Conservation (phyloP, 2,888 invertebrate genomes). For the Apamea anceps region DNA sequence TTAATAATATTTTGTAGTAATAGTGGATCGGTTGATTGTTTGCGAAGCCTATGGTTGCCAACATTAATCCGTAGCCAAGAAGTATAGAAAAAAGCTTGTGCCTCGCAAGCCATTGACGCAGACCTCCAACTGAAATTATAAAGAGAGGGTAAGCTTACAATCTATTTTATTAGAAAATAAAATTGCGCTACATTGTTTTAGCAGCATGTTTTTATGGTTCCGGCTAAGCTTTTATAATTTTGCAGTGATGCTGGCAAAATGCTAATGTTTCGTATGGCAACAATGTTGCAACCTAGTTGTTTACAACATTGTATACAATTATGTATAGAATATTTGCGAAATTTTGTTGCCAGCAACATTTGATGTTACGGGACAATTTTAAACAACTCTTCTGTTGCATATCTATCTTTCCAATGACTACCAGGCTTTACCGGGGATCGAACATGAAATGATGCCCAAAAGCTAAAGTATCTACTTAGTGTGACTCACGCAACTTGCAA, state of each 20-base stretch:
- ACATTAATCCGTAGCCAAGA: constrained; percentile 91
- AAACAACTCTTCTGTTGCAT: not conserved
- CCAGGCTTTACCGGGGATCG: not conserved
- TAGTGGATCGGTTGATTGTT: constrained; percentile 92
- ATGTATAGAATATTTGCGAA: not conserved
- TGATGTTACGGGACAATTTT: not conserved
- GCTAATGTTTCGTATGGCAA: not conserved
- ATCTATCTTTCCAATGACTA: not conserved
- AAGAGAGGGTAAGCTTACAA: not conserved
- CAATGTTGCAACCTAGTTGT: not conserved
- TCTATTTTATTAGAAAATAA: not conserved
- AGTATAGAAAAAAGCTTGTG: constrained; percentile 92
- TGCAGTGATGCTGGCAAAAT: not conserved
- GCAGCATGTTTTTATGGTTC: not conserved
- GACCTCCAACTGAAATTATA: constrained; percentile 79
- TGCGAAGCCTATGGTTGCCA: constrained; percentile 91
- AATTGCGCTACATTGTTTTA: not conserved
- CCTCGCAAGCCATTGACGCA: constrained; percentile 90
- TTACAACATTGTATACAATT: not conserved
- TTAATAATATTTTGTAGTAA: constrained; percentile 90
- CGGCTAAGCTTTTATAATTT: not conserved
- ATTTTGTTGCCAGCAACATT: not conserved
- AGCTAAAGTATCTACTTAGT: not conserved
- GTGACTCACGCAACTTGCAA: not conserved
- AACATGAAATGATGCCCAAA: not conserved